phyloP scores from a whole-genome alignment of 1,140 invertebrate genomes.

The Pseudomyrmex cubaensis region DNA sequence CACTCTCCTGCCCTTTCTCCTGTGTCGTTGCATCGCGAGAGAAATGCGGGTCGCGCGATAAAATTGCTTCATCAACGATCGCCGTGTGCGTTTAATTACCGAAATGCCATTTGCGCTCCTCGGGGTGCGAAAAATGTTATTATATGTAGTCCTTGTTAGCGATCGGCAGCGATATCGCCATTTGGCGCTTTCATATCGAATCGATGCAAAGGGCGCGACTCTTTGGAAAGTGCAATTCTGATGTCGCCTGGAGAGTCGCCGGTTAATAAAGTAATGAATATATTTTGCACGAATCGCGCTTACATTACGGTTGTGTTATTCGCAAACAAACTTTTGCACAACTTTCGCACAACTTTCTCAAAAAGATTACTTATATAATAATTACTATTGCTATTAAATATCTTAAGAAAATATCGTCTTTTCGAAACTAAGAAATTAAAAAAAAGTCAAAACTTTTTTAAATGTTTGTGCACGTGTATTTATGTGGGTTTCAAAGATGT shows the following conservation, averaged over 20 bases:
- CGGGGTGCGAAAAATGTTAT: constrained; percentile 35
- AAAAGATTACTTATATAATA: no score
- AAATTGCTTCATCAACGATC: constrained; percentile 56
- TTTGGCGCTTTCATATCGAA: constrained; percentile 12
- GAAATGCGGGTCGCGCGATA: constrained; percentile 42
- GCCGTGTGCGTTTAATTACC: constrained; percentile 40
- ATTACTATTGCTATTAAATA: neutral
- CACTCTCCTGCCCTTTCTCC: no score
- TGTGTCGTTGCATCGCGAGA: neutral
- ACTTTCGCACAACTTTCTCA: neutral
- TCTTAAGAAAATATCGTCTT: constrained; percentile 1
- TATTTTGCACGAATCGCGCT: neutral
- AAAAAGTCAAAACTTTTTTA: no score
- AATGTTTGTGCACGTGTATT: no score
- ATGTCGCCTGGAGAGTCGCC: neutral
- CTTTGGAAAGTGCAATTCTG: neutral
- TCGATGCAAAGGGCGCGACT: constrained; percentile 1
- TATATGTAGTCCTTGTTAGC: constrained; percentile 38
- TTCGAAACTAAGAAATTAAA: neutral
- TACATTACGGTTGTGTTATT: neutral
- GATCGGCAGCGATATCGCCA: neutral
- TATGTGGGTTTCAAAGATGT: neutral
- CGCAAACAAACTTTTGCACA: neutral
- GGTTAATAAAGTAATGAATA: constrained; percentile 10
- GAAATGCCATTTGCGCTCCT: constrained; percentile 34